These are phyloP conservation scores for Drosophila leontia DNA, from an alignment of 1,140 invertebrate species.

Conservation along the genomic window DNA sequence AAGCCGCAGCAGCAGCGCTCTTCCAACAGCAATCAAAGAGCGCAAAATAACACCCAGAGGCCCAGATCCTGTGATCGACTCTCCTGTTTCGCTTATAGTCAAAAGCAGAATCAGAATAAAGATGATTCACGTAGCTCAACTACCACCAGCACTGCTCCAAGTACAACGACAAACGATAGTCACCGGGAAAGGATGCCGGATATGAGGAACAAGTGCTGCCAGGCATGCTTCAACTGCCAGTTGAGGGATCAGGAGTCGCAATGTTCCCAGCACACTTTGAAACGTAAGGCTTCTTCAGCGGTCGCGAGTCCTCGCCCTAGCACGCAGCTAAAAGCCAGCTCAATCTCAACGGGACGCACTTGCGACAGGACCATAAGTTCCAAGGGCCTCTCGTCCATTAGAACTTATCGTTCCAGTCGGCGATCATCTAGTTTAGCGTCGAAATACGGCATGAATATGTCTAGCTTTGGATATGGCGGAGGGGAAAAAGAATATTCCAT, in stretches of 20 bases:
- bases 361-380: background rate
- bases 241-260: constrained; percentile 20
- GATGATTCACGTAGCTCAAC: background rate
- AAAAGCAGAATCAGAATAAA: background rate
- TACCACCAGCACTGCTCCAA: background rate
- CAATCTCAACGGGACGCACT: background rate
- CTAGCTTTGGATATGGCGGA: background rate
- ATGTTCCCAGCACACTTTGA: background rate
- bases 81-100: background rate
- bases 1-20: background rate
- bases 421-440: background rate
- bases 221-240: background rate
- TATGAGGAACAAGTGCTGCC: background rate
- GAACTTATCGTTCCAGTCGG: background rate
- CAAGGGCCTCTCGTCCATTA: too few species aligned
- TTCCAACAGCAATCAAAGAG: background rate
- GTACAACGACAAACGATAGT: background rate
- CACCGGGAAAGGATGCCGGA: background rate
- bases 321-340: background rate
- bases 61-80: background rate
- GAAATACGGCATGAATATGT: background rate
- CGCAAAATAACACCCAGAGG: background rate
- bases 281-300: background rate
- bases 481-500: background rate
- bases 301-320: too few species aligned